Base-by-base conservation (phyloP, 2,888 invertebrate species). In the Amblyteles armatorius region DNA sequence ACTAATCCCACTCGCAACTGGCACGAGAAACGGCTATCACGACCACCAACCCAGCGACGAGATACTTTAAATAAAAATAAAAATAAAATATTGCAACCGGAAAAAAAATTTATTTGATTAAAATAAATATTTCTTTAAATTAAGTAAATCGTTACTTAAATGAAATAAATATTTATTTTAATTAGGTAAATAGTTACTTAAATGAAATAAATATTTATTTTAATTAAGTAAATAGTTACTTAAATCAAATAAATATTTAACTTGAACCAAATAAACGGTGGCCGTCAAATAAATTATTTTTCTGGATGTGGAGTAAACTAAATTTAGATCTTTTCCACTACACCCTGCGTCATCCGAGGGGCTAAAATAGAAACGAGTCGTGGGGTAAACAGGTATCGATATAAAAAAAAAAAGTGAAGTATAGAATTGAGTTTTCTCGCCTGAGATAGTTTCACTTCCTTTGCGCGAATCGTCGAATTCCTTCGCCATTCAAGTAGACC, bases 391-490 rank as follows among this genome's bases (percentile, higher is more conserved):
- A 29, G 29, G 13, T 60, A 6, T 6, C 3, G 22, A 7, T 19
- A 13, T 13, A 60, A 11, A 26, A 16, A 60, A 29, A n/a, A 33
- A 63, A 29, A 16, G 63, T 63, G 33, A 0, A 6, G 4, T 22
- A 52, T 26, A 5, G 4, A 13, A 63, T 65, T 36, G 13, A 22
- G 44, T 60, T 60, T 73, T 73, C 26, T 6, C 57, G 4, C 22
- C 22, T 36, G 29, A 33, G 9, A 48, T 63, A 65, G 36, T 36
- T 19, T 0, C 50, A 33, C 50, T 50, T 7, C 33, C 13, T 7
- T 9, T 44, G 48, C 63, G 63, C n/a, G 22, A 65, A 76, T 76
- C 36, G 63, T 22, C n/a, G 74, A 74, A 44, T 48, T 74, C 63
- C 65, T 76, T 65, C 22, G 50, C 11, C 22, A 65, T 65, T 63